Conservation (phyloP, 2,113 vertebrate species). For the Nycticryphes semicollaris region DNA sequence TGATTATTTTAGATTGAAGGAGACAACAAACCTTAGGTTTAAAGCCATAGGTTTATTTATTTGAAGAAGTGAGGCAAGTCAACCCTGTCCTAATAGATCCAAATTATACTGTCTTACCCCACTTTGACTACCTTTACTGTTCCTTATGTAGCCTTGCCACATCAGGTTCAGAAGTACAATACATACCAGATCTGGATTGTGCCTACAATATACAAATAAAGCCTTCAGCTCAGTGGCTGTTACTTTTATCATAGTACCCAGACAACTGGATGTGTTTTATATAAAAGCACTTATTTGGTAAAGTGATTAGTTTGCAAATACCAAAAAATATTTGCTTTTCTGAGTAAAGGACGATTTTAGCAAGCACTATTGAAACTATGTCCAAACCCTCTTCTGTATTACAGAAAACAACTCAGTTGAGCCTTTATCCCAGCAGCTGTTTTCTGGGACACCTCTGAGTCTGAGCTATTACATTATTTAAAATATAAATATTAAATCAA, state of each 20-base stretch:
- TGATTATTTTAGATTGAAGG: background rate
- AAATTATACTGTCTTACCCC: accelerated
- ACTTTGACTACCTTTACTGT: background rate
- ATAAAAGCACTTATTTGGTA: background rate
- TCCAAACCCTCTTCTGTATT: background rate
- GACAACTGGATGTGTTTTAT: background rate
- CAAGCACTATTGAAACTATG: background rate
- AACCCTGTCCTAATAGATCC: accelerated
- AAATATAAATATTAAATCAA: background rate
- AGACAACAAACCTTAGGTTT: background rate
- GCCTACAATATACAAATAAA: background rate
- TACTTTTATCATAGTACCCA: background rate
- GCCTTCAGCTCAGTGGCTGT: background rate
- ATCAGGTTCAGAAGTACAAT: background rate
- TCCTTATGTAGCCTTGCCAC: background rate
- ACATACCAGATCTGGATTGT: background rate
- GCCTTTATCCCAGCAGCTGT: background rate
- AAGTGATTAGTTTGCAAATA: background rate
- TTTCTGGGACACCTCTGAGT: background rate
- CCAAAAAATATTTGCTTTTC: background rate
- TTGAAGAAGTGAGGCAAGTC: background rate
- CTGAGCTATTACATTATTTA: background rate
- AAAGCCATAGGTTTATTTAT: background rate
- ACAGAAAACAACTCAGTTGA: background rate
- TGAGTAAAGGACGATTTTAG: background rate